Base-by-base conservation (phyloP, 2,113 vertebrate genomes). In the Pycnonotus jocosus region DNA sequence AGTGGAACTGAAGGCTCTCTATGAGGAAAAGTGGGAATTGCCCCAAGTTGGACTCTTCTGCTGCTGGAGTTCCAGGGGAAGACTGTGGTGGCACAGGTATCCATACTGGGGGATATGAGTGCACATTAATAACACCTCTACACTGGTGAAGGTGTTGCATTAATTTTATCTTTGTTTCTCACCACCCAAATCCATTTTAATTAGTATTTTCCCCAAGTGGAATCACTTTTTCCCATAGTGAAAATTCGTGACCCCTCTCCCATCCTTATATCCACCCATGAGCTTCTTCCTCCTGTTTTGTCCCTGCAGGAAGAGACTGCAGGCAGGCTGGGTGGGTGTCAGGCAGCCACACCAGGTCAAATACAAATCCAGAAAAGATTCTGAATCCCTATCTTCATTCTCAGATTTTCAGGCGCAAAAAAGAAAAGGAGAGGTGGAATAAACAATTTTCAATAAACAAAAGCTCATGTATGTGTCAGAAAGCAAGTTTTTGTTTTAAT, bases 261-360 rank as follows among this genome's bases (percentile, higher is more conserved):
- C 3, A 3, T 40, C 31, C 40, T 60, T 33, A 6, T 28, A 22
- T n/a, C 37, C 24, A 61, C 12, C 17, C n/a, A 15, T 2, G 25
- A 82, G 23, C 25, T 83, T 14, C 30, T 51, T 35, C 58, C 22
- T 61, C n/a, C 18, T 53, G 2, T 40, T 86, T 69, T 69, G 16
- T 51, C 9, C 12, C 13, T 0, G 0, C 31, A 86, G 58, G 24
- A 73, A 15, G 28, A 25, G 44, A 22, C 15, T 18, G 25, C 30
- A 62, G 48, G n/a, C 1, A 8, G 65, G 37, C 13, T 40, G 50
- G 25, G 10, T 40, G n/a, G 9, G 37, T 17, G 0, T 45, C 66
- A 64, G 38, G 35, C 7, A 65, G 31, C 24, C 40, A 42, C 27
- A 60, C 10, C 54, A 70, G 33, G 27, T 38, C 44, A 68, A 50